Percentiles rank a stretch among this genome's conserved stretches.
These are phyloP conservation scores for Nipponacmea schrenckii DNA, from an alignment of 2,888 invertebrate genomes.

Conservation along the genomic window DNA sequence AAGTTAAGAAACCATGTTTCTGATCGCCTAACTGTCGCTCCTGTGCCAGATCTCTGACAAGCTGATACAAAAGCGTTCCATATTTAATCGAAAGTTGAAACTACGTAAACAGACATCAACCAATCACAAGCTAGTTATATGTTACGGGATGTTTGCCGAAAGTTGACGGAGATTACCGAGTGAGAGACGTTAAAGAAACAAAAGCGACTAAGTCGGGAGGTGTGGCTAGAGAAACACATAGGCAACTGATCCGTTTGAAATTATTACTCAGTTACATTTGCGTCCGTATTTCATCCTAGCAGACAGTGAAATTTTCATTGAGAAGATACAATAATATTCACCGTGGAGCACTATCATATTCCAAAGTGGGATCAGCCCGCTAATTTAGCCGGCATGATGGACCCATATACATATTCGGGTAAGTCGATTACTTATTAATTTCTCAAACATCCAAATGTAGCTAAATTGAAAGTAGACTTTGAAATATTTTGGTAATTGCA, in stretches of 20 bases:
- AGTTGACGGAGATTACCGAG: neutral
- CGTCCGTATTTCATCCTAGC: conserved; percentile 7
- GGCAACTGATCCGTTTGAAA: conserved; percentile 8
- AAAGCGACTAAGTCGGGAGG: neutral
- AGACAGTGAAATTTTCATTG: conserved; percentile 4
- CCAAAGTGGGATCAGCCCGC: conserved; percentile 8
- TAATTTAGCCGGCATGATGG: conserved; percentile 8
- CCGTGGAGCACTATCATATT: conserved; percentile 8
- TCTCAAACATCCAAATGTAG: too few species aligned
- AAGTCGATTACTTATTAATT: neutral
- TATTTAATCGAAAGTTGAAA: conserved; percentile 5
- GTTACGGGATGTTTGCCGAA: neutral
- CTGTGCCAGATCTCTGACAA: neutral
- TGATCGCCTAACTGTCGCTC: neutral
- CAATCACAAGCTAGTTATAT: neutral
- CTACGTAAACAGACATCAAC: neutral
- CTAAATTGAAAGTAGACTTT: too few species aligned
- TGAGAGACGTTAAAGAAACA: conserved; percentile 4
- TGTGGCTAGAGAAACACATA: conserved; percentile 7
- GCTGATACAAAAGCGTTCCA: neutral
- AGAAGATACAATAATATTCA: neutral
- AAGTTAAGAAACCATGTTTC: neutral
- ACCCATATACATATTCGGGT: conserved; percentile 6
- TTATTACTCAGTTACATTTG: conserved; percentile 8
- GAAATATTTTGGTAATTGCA: too few species aligned